These are phyloP conservation scores for Heliconius eleuchia DNA, from an alignment of 1,140 invertebrate genomes.

Conservation along the genomic window DNA sequence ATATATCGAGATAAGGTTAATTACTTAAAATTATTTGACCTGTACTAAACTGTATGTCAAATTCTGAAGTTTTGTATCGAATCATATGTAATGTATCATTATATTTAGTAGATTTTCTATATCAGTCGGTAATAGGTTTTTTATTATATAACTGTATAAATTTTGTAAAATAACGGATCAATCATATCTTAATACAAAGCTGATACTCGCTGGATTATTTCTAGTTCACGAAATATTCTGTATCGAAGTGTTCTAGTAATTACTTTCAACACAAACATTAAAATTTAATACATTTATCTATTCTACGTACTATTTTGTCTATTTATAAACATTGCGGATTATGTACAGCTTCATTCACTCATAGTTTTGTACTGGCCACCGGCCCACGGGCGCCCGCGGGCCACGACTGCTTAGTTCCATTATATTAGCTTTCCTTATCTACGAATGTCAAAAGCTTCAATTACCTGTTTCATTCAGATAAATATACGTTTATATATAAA, in stretches of 20 bases:
- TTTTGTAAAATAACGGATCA: background rate
- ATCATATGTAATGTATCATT: conserved; percentile 1
- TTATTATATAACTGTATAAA: conserved; percentile 20
- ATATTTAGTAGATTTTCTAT: conserved; percentile 28
- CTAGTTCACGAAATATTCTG: too few relatives aligned
- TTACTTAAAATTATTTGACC: background rate
- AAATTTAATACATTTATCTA: background rate
- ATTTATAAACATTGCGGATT: conserved; percentile 26
- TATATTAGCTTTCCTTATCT: conserved; percentile 45
- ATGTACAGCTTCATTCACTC: conserved; percentile 31
- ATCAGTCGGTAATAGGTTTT: background rate
- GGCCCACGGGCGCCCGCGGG: background rate
- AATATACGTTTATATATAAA: conserved; percentile 53
- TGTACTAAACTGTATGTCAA: conserved; percentile 1
- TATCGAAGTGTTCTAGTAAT: too few relatives aligned
- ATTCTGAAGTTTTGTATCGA: conserved; percentile 24
- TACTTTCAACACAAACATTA: background rate
- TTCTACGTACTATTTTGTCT: background rate
- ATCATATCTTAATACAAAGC: too few relatives aligned
- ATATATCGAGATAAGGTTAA: background rate
- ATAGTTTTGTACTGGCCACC: background rate
- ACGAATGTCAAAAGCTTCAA: conserved; percentile 52
- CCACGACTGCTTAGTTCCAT: conserved; percentile 36
- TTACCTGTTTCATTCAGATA: conserved; percentile 46
- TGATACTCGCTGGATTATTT: too few relatives aligned